These are phyloP conservation scores for Diogma glabrata DNA, from an alignment of 2,888 invertebrate genomes.

Conservation along the genomic window DNA sequence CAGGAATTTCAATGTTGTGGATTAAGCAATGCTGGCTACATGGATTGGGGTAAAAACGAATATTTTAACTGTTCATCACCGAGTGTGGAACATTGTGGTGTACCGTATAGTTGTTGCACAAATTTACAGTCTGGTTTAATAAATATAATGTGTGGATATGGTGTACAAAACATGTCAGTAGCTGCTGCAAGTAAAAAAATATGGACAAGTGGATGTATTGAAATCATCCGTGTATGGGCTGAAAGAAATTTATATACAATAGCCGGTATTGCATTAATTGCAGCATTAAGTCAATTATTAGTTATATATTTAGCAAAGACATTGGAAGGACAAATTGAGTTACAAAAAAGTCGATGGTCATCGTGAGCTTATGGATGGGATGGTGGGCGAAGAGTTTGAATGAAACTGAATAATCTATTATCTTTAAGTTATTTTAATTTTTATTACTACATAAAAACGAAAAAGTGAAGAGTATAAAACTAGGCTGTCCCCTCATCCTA, in stretches of 20 bases:
- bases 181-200: slow-evolving; percentile 83
- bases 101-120: slow-evolving; percentile 94
- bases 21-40: slow-evolving; percentile 79
- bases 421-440: neutral
- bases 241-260: slow-evolving; percentile 80
- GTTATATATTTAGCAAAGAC: slow-evolving; percentile 86
- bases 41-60: slow-evolving; percentile 92
- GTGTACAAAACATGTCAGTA: slow-evolving; percentile 71
- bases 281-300: slow-evolving; percentile 75
- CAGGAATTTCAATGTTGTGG: slow-evolving; percentile 80
- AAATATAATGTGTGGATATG: slow-evolving; percentile 88
- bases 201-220: slow-evolving; percentile 86
- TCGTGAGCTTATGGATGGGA: slow-evolving; percentile 39
- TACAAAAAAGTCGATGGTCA: slow-evolving; percentile 72
- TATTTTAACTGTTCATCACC: slow-evolving; percentile 93
- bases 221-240: slow-evolving; percentile 79
- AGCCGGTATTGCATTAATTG: slow-evolving; percentile 70
- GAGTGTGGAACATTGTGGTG: slow-evolving; percentile 83
- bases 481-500: slow-evolving; percentile 2
- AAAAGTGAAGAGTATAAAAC: no score
- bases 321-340: slow-evolving; percentile 79
- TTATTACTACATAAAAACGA: neutral
- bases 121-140: slow-evolving; percentile 79
- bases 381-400: slow-evolving; percentile 15
- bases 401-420: neutral